A percentile compares a stretch with the other conserved stretches of the same genome.
These are phyloP conservation scores for Drosophila paranaensis DNA, from an alignment of 2,888 invertebrate genomes.

Conservation along the genomic window DNA sequence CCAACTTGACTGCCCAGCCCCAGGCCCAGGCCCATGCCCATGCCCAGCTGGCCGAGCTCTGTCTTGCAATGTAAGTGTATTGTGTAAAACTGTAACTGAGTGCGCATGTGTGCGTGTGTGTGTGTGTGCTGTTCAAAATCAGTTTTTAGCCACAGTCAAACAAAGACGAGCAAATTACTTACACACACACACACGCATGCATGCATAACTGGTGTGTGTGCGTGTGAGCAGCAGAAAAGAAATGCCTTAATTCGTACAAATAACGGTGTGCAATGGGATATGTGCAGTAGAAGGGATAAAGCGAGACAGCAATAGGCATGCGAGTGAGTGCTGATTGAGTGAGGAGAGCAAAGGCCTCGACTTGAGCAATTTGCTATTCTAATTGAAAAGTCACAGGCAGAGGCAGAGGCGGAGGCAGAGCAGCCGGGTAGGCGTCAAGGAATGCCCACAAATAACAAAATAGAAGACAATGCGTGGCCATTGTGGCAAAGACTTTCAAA, in stretches of 20 bases:
- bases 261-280: conserved; percentile 40
- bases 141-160: conserved; percentile 20
- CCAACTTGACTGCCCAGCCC: conserved; percentile 51
- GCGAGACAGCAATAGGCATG: not conserved
- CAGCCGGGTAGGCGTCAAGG: conserved; percentile 46
- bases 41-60: conserved; percentile 44
- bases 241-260: conserved; percentile 49
- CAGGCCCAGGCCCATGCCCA: conserved; percentile 39
- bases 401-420: conserved; percentile 66
- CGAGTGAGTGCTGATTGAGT: conserved; percentile 7
- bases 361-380: conserved; percentile 58
- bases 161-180: conserved; percentile 26
- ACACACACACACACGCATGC: not conserved
- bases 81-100: conserved; percentile 3
- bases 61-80: conserved; percentile 39
- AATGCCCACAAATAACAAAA: conserved; percentile 48
- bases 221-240: conserved; percentile 47
- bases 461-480: conserved; percentile 59
- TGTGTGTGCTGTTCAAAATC: conserved; percentile 32
- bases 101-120: conserved; percentile 13
- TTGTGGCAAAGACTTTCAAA: conserved; percentile 54
- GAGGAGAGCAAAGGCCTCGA: conserved; percentile 18
- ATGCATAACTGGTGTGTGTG: not conserved
- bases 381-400: conserved; percentile 51
- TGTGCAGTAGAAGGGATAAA: conserved; percentile 13